These are phyloP conservation scores for Chrysodeixis includens DNA, from an alignment of 2,888 invertebrate genomes.

Conservation along the genomic window DNA sequence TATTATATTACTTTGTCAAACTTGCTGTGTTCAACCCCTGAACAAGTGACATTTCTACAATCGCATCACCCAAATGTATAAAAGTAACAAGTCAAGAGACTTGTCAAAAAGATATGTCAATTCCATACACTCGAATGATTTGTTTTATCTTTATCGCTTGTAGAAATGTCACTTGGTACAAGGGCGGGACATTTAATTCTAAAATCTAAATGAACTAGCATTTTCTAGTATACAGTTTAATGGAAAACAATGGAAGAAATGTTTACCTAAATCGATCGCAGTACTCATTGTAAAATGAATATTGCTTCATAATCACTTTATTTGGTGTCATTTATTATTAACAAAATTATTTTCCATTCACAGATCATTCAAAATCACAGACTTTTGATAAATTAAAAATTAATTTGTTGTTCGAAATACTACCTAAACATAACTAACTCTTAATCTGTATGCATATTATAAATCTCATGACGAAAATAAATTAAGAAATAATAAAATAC, in stretches of 20 bases:
- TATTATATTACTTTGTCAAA: background rate
- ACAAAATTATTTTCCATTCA: conserved; percentile 23
- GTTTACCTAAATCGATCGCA: conserved; percentile 38
- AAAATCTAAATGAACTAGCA: conserved; percentile 56
- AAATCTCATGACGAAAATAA: background rate
- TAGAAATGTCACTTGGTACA: too few species aligned
- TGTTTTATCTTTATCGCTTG: too few species aligned
- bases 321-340: conserved; percentile 50
- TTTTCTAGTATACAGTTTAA: conserved; percentile 54
- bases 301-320: conserved; percentile 35
- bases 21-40: background rate
- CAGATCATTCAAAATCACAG: conserved; percentile 65
- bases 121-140: too few species aligned
- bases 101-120: too few species aligned
- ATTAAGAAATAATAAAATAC: background rate
- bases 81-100: too few species aligned
- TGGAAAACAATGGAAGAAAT: conserved; percentile 69
- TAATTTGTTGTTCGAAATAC: background rate
- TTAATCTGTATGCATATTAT: background rate
- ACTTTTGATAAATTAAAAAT: conserved; percentile 27
- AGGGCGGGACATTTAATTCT: conserved; percentile 15
- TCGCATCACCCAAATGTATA: too few species aligned
- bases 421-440: background rate
- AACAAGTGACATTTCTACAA: too few species aligned
- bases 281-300: conserved; percentile 38